These are phyloP conservation scores for Oligia latruncula DNA, from an alignment of 2,888 invertebrate species.

Conservation along the genomic window DNA sequence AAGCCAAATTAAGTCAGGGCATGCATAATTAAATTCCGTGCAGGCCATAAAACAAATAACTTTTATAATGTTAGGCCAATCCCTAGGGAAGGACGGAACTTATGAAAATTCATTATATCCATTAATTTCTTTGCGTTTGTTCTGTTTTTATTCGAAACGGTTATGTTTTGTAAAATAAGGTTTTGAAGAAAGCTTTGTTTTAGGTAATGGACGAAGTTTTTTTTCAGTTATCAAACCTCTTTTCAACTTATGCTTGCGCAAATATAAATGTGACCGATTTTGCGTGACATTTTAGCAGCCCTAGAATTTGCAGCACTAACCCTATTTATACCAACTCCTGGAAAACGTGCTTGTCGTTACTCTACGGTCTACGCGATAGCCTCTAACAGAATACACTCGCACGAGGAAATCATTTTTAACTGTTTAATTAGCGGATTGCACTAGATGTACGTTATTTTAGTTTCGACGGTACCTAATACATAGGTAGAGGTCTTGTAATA, in stretches of 20 bases:
- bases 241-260: not conserved
- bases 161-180: constrained; percentile 10
- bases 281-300: constrained; percentile 12
- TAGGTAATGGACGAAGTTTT: not conserved
- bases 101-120: constrained; percentile 53
- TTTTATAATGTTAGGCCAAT: constrained; percentile 42
- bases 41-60: constrained; percentile 30
- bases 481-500: not conserved
- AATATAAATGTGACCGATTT: not conserved
- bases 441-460: not conserved
- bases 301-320: constrained; percentile 10
- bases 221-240: not conserved
- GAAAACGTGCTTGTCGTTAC: not conserved
- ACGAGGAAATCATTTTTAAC: not conserved
- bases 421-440: not conserved
- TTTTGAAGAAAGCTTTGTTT: not conserved
- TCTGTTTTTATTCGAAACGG: constrained; percentile 19
- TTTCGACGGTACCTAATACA: not conserved
- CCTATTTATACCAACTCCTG: constrained; percentile 18
- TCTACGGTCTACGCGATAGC: not conserved
- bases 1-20: constrained; percentile 42
- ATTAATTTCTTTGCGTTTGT: constrained; percentile 40
- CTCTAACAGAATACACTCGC: not conserved
- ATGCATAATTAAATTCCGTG: constrained; percentile 48
- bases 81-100: constrained; percentile 26